Base-by-base conservation (phyloP, 2,113 vertebrate species). In the Tachysurus fulvidraco region DNA sequence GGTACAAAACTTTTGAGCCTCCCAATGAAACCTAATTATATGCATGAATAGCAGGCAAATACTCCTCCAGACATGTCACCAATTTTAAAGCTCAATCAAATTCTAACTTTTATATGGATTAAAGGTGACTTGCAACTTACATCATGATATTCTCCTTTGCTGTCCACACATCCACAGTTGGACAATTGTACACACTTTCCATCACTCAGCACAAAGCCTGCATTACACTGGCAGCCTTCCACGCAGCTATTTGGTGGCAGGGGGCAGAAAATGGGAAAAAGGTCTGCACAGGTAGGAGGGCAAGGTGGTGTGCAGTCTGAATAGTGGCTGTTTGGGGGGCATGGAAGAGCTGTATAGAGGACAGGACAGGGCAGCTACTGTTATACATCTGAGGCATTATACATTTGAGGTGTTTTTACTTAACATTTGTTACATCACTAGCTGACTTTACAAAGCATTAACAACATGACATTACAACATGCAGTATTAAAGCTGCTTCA, bases 201-300 rank as follows among this genome's bases (percentile, higher is more conserved):
- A 55, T 95, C 95, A 1, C 92, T 96, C 74, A 97, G 93, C 87
- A 96, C 93, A 0, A 92, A 94, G 80, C 94, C 93, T 0, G 90
- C 89, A 21, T 95, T n/a, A 50, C 96, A 97, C 57, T 93, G 86
- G 81, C 97, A 97, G 25, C 96, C 96, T 87, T 96, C 96, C 12
- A 94, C 90, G 1, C 97, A 97, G 36, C 87, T 6, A 7, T 91
- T 92, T 30, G 94, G 86, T 0, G 93, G 89, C 4, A 91, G 90
- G 60, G 92, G 91, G 86, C 96, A 97, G 91, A 25, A 88, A n/a
- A 93, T 36, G 30, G 95, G 94, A 86, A 95, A 96, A 21, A 93
- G 94, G 91, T 96, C 92, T 0, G 92, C 89, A 88, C 96, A 97
- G 46, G 95, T 95, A 0, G 95, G 92, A 0, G 94, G 95, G 87